phyloP scores from a whole-genome alignment of 1,140 invertebrate species.

The Meteorus sp. region DNA sequence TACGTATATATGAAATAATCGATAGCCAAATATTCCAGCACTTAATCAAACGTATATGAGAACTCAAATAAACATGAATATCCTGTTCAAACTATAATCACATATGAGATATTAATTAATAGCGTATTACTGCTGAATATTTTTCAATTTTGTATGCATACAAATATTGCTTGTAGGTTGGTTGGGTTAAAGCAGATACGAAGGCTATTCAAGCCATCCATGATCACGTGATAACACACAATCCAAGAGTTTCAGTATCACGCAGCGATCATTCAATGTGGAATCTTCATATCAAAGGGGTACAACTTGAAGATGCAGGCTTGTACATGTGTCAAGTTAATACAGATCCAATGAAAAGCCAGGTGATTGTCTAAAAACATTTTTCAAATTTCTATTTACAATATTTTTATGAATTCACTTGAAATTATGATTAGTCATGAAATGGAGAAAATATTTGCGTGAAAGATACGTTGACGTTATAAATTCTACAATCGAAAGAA shows the following conservation, averaged over 20 bases:
- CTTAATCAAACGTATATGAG: no score
- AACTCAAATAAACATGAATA: no score
- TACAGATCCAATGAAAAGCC: constrained; percentile 82
- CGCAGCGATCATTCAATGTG: constrained; percentile 78
- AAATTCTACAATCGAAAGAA: no score
- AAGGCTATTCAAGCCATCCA: constrained; percentile 87
- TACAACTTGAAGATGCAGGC: constrained; percentile 81
- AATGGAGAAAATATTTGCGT: no score
- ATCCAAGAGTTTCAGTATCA: constrained; percentile 77
- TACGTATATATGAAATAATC: constrained; percentile 60
- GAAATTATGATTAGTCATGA: no score
- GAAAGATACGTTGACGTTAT: no score
- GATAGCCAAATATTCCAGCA: no score
- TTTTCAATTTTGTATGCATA: constrained; percentile 28
- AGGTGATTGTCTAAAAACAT: constrained; percentile 51
- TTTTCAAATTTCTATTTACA: no score
- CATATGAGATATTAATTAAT: no score
- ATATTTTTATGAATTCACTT: no score
- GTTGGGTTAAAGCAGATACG: constrained; percentile 86
- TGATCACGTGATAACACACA: constrained; percentile 86
- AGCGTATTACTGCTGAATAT: no score
- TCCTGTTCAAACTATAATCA: no score
- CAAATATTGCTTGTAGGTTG: constrained; percentile 65
- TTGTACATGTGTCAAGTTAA: constrained; percentile 83
- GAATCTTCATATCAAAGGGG: constrained; percentile 82